Evolutionary conservation across 1,140 invertebrate genomes (phyloP).

Genomic region (Dinoponera quadriceps): DNA sequence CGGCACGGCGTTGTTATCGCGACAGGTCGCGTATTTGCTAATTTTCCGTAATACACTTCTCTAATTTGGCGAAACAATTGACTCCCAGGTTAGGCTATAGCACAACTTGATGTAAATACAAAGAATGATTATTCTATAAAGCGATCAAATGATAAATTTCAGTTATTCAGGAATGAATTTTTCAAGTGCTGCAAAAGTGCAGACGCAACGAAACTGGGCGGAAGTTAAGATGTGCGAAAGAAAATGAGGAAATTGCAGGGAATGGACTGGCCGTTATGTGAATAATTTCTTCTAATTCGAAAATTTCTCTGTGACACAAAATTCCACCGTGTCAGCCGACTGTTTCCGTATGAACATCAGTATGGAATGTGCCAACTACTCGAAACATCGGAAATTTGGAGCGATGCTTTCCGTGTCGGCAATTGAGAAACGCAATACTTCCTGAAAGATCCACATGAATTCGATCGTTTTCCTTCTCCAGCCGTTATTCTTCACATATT

Average conservation of each 20-base stretch:
- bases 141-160: too few species aligned
- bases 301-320: slow-evolving; percentile 40
- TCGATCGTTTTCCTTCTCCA: neutral
- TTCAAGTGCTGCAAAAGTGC: too few species aligned
- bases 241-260: neutral
- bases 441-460: neutral
- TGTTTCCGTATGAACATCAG: slow-evolving; percentile 10
- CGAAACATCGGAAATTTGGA: neutral
- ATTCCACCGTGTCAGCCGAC: neutral
- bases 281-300: neutral
- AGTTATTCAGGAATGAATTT: too few species aligned
- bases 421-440: slow-evolving; percentile 24
- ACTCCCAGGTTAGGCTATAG: too few species aligned
- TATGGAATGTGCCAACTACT: slow-evolving; percentile 44
- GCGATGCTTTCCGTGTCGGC: neutral
- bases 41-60: neutral
- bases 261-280: slow-evolving; percentile 2
- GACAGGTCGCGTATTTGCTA: neutral
- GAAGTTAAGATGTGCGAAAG: neutral
- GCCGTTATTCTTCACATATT: too few species aligned
- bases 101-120: too few species aligned
- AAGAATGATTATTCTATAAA: too few species aligned
- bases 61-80: too few species aligned
- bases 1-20: neutral
- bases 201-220: too few species aligned